phyloP scores from a whole-genome alignment of 1,140 invertebrate genomes.

The Drosophila punjabiensis region DNA sequence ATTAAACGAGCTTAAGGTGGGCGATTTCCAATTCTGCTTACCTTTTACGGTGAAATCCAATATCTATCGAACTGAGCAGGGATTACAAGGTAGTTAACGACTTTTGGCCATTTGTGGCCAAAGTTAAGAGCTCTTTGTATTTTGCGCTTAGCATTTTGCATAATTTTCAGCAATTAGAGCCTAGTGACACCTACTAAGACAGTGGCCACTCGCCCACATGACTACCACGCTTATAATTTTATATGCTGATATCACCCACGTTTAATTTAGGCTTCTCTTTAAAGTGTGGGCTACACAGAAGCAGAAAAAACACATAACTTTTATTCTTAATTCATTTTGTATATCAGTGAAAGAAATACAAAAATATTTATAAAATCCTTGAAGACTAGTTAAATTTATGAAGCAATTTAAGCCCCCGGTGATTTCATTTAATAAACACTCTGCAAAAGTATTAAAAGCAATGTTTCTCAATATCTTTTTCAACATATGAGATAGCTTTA shows the following conservation, averaged over 20 bases:
- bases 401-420: background rate
- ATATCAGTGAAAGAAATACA: background rate
- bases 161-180: conserved; percentile 26
- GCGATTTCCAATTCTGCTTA: conserved; percentile 47
- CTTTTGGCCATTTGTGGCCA: conserved; percentile 33
- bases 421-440: background rate
- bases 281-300: background rate
- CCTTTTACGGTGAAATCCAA: conserved; percentile 48
- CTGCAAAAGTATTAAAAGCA: background rate
- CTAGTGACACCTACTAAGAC: conserved; percentile 14
- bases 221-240: background rate
- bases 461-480: conserved; percentile 13
- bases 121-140: conserved; percentile 3
- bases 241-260: conserved; percentile 5
- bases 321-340: too few relatives aligned
- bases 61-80: background rate
- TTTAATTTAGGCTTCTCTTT: background rate
- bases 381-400: background rate
- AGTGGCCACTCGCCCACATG: conserved; percentile 18
- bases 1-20: conserved; percentile 50
- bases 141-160: conserved; percentile 1
- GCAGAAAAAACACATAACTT: too few relatives aligned
- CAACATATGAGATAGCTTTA: background rate
- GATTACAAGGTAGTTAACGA: conserved; percentile 36
- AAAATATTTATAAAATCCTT: background rate